Conservation (phyloP, 2,113 vertebrate genomes). For the Pongo abelii region DNA sequence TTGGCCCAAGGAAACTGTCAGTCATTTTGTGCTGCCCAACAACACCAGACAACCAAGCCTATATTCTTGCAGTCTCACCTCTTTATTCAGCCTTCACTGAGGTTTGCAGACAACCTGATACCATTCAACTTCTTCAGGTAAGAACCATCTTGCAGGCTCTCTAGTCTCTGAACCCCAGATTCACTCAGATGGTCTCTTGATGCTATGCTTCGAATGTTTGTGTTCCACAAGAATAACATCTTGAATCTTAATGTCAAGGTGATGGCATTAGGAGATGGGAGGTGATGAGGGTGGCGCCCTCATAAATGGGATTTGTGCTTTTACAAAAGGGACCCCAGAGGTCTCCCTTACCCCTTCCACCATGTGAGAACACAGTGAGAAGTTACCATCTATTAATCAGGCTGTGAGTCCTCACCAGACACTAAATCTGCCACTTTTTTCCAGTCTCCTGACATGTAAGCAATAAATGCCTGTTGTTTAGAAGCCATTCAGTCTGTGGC, state of each 20-base stretch:
- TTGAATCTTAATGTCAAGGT: background rate
- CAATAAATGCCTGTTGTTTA: background rate
- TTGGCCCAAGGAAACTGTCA: background rate
- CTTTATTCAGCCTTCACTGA: background rate
- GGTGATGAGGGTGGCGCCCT: background rate
- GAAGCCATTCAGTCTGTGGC: background rate
- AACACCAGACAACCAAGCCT: background rate
- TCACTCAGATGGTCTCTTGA: background rate
- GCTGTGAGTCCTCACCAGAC: background rate
- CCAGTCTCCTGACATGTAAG: background rate
- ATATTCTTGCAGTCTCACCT: background rate
- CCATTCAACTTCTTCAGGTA: background rate
- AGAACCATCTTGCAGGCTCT: background rate
- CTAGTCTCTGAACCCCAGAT: background rate
- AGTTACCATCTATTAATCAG: background rate
- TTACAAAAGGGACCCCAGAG: background rate
- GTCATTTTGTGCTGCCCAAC: background rate
- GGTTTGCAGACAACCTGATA: background rate
- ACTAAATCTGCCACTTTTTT: background rate
- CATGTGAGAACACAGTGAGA: background rate
- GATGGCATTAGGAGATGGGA: background rate
- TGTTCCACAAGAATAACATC: background rate
- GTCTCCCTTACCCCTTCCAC: background rate
- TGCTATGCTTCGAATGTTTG: background rate
- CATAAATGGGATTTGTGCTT: background rate